These are phyloP conservation scores for Microplitis demolitor DNA, from an alignment of 1,140 invertebrate genomes.

Conservation along the genomic window DNA sequence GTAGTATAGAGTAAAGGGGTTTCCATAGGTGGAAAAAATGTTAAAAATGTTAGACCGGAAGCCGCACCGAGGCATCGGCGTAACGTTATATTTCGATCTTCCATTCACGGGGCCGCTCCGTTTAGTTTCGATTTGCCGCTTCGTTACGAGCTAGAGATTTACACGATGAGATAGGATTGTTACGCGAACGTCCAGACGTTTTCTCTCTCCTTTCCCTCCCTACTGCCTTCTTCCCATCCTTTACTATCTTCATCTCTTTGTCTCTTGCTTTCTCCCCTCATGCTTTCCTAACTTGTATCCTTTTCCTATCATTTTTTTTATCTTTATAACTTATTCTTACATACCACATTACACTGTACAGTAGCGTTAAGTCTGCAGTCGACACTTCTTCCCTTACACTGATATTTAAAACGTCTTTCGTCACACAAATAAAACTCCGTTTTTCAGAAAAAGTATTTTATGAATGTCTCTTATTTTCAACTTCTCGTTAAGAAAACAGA, in stretches of 20 bases:
- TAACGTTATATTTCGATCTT: constrained; percentile 32
- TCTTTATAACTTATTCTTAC: background rate
- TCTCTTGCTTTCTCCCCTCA: constrained; percentile 2
- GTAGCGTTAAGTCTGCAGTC: background rate
- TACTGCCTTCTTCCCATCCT: background rate
- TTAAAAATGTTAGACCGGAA: constrained; percentile 21
- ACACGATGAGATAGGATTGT: constrained; percentile 31
- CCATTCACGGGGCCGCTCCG: constrained; percentile 29
- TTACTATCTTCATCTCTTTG: constrained; percentile 14
- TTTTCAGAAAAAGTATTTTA: constrained; percentile 11
- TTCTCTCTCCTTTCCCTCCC: constrained; percentile 21
- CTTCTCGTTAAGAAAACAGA: constrained; percentile 32
- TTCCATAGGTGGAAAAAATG: constrained; percentile 1
- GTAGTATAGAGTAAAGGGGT: background rate
- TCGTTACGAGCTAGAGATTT: constrained; percentile 32
- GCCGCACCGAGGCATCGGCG: constrained; percentile 24
- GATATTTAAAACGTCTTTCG: constrained; percentile 56
- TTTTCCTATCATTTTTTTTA: constrained; percentile 9
- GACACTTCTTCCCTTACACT: constrained; percentile 18
- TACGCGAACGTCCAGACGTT: constrained; percentile 35
- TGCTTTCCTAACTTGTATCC: background rate
- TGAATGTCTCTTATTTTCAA: constrained; percentile 22
- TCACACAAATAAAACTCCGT: constrained; percentile 40
- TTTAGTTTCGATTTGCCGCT: constrained; percentile 36
- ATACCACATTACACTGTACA: background rate